Conservation (phyloP, 2,113 vertebrate species). For the Boleophthalmus pectinirostris region DNA sequence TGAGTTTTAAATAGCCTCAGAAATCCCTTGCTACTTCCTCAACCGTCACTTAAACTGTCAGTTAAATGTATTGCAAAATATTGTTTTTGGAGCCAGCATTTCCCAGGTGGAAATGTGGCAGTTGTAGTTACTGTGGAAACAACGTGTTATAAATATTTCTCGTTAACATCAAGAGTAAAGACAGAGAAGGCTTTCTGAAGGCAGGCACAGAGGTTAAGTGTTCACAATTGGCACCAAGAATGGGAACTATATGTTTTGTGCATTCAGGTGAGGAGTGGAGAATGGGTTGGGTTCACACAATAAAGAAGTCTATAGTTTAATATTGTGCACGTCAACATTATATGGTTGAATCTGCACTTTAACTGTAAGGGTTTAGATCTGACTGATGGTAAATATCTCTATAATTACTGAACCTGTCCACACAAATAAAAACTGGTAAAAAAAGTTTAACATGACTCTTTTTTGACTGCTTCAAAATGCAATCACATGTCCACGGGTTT, state of each 20-base stretch:
- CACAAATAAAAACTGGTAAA: no score
- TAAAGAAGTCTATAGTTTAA: no score
- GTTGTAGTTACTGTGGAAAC: background rate
- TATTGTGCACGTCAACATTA: background rate
- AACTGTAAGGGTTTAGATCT: background rate
- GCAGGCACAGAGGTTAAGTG: background rate
- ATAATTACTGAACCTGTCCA: background rate
- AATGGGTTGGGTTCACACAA: no score
- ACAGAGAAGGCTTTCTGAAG: background rate
- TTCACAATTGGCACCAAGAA: background rate
- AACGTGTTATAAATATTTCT: background rate
- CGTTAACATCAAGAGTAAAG: background rate
- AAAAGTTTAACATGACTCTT: no score
- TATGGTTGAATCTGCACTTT: background rate
- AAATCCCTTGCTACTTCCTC: background rate
- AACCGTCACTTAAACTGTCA: background rate
- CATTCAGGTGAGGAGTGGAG: background rate
- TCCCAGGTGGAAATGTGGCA: background rate
- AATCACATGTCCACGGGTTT: no score
- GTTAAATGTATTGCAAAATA: background rate
- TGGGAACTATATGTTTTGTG: background rate
- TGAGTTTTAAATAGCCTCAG: background rate
- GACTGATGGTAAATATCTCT: no score
- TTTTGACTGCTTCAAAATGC: no score
- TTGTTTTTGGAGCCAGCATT: background rate